Conservation (phyloP, 2,797 vertebrate genomes). For the Gymnothorax javanicus region DNA sequence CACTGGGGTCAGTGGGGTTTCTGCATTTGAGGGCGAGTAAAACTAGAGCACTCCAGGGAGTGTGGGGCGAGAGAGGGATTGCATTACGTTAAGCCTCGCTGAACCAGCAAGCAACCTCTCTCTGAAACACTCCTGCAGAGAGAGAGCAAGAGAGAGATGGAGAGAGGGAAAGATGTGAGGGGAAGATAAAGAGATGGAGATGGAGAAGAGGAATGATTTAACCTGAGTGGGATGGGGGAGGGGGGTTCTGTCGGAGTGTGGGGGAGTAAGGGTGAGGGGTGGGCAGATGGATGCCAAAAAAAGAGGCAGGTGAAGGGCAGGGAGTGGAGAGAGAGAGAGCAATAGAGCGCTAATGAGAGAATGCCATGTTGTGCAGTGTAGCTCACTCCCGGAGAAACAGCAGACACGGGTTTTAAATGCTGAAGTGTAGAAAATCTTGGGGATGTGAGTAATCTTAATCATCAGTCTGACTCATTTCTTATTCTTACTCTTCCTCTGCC, state of each 20-base stretch:
- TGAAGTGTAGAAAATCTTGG: not conserved
- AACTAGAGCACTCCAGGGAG: conserved; percentile 13
- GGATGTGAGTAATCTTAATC: conserved; percentile 15
- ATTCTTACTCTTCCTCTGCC: not conserved
- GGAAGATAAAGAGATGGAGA: not conserved
- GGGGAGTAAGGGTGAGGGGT: not conserved
- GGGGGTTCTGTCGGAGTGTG: not conserved
- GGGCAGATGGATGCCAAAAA: not conserved
- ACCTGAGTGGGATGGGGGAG: not conserved
- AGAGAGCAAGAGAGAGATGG: not conserved
- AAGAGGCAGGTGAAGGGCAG: not conserved
- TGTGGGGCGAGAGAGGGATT: not conserved
- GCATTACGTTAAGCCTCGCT: conserved; percentile 23
- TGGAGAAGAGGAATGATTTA: not conserved
- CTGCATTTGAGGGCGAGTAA: not conserved
- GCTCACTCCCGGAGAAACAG: not conserved
- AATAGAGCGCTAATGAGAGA: conserved; percentile 20
- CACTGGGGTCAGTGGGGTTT: not conserved
- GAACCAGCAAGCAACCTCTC: conserved; percentile 24
- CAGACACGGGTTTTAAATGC: not conserved
- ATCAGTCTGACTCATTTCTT: not conserved
- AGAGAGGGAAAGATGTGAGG: not conserved
- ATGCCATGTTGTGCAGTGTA: conserved; percentile 1
- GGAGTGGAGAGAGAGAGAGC: not conserved
- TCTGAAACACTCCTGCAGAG: not conserved